Evolutionary conservation across 2,888 invertebrate genomes (phyloP).

Genomic region (Drosophila nigricruria): DNA sequence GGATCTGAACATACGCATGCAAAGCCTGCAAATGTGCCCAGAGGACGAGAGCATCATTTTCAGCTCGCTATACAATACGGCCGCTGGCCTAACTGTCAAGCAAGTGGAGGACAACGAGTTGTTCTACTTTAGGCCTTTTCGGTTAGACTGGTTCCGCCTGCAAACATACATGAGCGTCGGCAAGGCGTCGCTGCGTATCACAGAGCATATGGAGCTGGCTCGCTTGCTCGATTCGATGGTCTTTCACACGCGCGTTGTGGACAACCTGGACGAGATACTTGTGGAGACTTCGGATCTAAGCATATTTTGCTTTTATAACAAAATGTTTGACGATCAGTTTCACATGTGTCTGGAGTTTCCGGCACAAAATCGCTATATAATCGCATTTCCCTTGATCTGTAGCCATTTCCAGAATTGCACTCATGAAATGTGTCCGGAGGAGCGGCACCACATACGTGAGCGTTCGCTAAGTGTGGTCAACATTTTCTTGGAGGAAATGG

Average conservation of each 20-base stretch:
- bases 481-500: slow-evolving; percentile 99
- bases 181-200: slow-evolving; percentile 91
- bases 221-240: slow-evolving; percentile 97
- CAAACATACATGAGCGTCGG: slow-evolving; percentile 96
- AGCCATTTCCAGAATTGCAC: slow-evolving; percentile 99
- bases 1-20: slow-evolving; percentile 93
- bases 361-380: slow-evolving; percentile 98
- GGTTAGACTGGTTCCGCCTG: slow-evolving; percentile 98
- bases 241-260: slow-evolving; percentile 99
- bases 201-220: slow-evolving; percentile 94
- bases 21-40: slow-evolving; percentile 93
- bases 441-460: slow-evolving; percentile 97
- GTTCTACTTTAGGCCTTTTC: slow-evolving; percentile 97
- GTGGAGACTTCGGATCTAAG: slow-evolving; percentile 99
- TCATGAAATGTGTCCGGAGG: slow-evolving; percentile 99
- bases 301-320: slow-evolving; percentile 98
- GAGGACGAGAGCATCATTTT: slow-evolving; percentile 98
- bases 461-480: slow-evolving; percentile 98
- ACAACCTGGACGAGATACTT: slow-evolving; percentile 98
- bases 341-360: slow-evolving; percentile 99
- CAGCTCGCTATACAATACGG: slow-evolving; percentile 95
- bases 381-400: slow-evolving; percentile 98
- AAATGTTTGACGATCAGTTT: slow-evolving; percentile 98
- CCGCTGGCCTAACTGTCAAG: slow-evolving; percentile 94
- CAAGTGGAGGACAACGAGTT: slow-evolving; percentile 98